Evolutionary conservation across 2,888 invertebrate genomes (phyloP), one percentile per base, ranked within the genome.

Genomic region (Koerneria pararmatus): DNA sequence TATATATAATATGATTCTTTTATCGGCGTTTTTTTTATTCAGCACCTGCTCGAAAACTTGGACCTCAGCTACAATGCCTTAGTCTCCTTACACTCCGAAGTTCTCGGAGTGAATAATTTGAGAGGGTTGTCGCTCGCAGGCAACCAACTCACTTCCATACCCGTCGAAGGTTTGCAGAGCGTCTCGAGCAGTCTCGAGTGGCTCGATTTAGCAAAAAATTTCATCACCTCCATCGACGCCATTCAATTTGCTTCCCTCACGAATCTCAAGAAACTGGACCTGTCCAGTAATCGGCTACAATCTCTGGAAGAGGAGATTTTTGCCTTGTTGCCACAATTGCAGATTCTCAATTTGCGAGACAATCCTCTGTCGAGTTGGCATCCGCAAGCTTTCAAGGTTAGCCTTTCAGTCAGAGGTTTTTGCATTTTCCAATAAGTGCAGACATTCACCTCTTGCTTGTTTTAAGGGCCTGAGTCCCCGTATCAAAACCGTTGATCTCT

Each of bases 121-220:
- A 88, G 91, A 76, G 88, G 90, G 48, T 85, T 91, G 62, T 88
- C 89, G 77, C 87, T 91, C 74, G 86, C 87, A 68, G 87, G 87
- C 77, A 91, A 91, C 82, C 87, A 88, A 67, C 85, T 91, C 78
- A 86, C 86, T 56, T 88, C 89, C 24, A 84, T 94, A 80, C 93
- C 93, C 0, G 51, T 72, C 19, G 89, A 91, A 54, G 63, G 63
- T 37, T 65, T 82, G 27, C 69, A 70, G 15, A 72, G 78, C 2
- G 72, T 78, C 15, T 68, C 71, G 4, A 46, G 68, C 15, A 76
- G 78, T 15, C 87, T 94, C 75, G 88, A 89, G 77, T 90, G 90
- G 80, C 87, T 94, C 78, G 90, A 92, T 83, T 86, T 94, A 76
- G 89, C 91, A 60, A 89, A 90, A 80, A 94, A 94, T 86, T 87